Percentiles rank a stretch among this genome's conserved stretches.
These are phyloP conservation scores for Ichneumoninae sp. DNA, from an alignment of 2,888 invertebrate species.

Conservation along the genomic window DNA sequence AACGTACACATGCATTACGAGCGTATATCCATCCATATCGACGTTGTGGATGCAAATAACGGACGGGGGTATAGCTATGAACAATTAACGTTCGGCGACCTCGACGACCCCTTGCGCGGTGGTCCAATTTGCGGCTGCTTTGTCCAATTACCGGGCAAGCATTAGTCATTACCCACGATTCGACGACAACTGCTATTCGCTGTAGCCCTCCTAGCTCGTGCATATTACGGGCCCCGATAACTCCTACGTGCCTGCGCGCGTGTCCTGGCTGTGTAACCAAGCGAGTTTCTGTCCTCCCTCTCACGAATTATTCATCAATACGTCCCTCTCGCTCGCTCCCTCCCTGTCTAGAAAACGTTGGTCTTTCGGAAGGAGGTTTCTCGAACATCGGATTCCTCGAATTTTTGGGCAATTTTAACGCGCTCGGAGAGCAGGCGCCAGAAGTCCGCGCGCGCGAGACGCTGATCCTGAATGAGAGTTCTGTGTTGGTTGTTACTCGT, in stretches of 20 bases:
- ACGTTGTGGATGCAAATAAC: conserved; percentile 64
- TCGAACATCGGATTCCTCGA: conserved; percentile 76
- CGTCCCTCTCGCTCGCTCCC: no score
- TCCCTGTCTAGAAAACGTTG: not conserved
- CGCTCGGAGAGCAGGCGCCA: conserved; percentile 75
- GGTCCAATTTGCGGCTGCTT: conserved; percentile 84
- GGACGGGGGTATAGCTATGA: conserved; percentile 69
- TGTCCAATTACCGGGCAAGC: conserved; percentile 82
- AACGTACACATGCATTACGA: conserved; percentile 7
- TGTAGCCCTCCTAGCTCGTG: conserved; percentile 30
- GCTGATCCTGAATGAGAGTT: conserved; percentile 78
- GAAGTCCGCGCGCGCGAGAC: conserved; percentile 58
- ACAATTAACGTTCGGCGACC: conserved; percentile 81
- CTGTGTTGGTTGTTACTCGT: conserved; percentile 57
- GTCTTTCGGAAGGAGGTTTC: not conserved
- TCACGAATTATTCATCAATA: not conserved
- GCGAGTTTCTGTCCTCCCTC: not conserved
- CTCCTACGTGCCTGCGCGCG: conserved; percentile 28
- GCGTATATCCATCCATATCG: conserved; percentile 40
- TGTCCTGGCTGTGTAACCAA: not conserved
- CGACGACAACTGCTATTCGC: conserved; percentile 75
- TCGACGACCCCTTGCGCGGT: conserved; percentile 80
- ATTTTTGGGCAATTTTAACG: conserved; percentile 82
- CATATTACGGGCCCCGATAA: conserved; percentile 49
- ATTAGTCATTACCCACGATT: conserved; percentile 78